Conservation (phyloP, 2,797 vertebrate genomes). For the Odontamblyopus rebecca region DNA sequence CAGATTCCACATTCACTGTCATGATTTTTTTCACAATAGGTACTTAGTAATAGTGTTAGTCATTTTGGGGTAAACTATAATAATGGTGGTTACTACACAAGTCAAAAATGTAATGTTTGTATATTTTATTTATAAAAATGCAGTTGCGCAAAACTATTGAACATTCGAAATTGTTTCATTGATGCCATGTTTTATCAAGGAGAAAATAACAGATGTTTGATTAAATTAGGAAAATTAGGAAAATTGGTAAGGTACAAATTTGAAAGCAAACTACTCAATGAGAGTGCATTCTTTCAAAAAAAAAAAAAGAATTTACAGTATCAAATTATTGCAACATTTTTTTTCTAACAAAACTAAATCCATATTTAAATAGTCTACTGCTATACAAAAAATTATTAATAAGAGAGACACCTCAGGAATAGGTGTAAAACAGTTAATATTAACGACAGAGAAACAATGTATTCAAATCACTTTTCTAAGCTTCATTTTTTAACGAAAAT, state of each 20-base stretch:
- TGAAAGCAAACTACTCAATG: neutral
- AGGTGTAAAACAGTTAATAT: neutral
- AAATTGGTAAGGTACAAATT: no score
- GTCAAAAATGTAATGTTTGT: neutral
- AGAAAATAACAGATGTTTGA: neutral
- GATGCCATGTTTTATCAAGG: neutral
- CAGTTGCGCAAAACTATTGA: neutral
- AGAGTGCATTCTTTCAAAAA: neutral
- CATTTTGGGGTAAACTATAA: no score
- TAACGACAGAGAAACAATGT: neutral
- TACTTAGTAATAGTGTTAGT: no score
- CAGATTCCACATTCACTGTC: slow-evolving; percentile 11
- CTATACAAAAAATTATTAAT: neutral
- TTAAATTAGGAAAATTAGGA: no score
- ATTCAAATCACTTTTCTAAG: neutral
- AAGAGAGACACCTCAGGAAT: neutral
- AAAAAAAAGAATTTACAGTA: neutral
- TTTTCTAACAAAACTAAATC: neutral
- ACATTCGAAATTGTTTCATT: neutral
- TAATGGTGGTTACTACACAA: neutral
- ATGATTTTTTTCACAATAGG: neutral
- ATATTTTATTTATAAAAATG: neutral
- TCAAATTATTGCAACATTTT: neutral
- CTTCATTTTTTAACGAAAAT: neutral
- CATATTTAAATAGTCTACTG: neutral